Conservation (phyloP, 2,888 invertebrate genomes). For the Pelosia muscerda region DNA sequence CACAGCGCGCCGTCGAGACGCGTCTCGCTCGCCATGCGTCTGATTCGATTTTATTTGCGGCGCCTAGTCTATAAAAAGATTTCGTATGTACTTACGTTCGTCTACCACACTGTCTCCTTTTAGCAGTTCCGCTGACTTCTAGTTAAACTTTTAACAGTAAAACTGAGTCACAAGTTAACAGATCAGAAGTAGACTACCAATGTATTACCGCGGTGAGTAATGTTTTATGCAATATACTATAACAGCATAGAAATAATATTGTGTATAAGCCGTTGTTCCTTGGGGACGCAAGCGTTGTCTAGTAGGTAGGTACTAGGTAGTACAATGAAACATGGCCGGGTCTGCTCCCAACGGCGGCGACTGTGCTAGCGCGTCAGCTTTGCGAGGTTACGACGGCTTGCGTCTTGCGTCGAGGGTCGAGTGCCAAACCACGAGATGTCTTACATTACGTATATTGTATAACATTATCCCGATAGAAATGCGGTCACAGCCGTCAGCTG, state of each 20-base stretch:
- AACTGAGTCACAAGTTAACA: constrained; percentile 6
- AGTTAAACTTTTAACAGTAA: constrained; percentile 9
- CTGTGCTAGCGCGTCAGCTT: constrained; percentile 25
- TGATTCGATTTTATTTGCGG: constrained; percentile 74
- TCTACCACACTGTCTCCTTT: constrained; percentile 74
- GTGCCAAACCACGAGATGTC: constrained; percentile 64
- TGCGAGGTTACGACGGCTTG: constrained; percentile 39
- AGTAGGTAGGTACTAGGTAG: constrained; percentile 26
- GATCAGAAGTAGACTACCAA: neutral
- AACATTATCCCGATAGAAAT: constrained; percentile 65
- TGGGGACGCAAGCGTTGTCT: constrained; percentile 35
- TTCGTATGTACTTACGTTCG: constrained; percentile 58
- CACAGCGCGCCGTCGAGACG: constrained; percentile 30
- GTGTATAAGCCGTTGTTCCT: constrained; percentile 28
- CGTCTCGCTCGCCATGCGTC: constrained; percentile 57
- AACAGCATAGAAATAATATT: constrained; percentile 21
- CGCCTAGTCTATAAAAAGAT: constrained; percentile 77
- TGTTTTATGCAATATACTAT: neutral
- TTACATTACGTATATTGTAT: constrained; percentile 53
- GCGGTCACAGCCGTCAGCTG: constrained; percentile 56
- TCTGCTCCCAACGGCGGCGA: constrained; percentile 38
- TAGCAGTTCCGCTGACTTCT: constrained; percentile 44
- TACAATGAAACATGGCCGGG: constrained; percentile 31
- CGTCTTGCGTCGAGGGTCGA: constrained; percentile 50
- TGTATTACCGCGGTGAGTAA: neutral